Conservation (phyloP, 1,140 invertebrate genomes). For the Drosophila lacteicornis region DNA sequence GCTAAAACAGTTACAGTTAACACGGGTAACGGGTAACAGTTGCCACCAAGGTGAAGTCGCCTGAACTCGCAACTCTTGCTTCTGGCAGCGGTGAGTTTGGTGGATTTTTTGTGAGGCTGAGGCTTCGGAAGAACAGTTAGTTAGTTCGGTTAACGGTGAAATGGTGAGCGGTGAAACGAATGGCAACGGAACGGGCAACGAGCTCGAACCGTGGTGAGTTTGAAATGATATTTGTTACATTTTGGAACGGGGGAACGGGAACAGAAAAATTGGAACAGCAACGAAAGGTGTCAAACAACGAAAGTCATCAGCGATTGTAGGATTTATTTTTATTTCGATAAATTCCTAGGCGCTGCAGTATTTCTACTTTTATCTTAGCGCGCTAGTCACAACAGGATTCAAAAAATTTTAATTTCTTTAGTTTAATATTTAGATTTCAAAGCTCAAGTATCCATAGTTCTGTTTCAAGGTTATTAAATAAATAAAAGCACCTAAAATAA, state of each 20-base stretch:
- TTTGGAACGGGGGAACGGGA: conserved; percentile 3
- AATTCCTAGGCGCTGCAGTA: too few species aligned
- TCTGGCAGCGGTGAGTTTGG: conserved; percentile 45
- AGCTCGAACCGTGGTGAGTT: conserved; percentile 25
- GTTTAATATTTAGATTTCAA: too few species aligned
- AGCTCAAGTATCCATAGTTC: background rate
- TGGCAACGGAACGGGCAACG: conserved; percentile 29
- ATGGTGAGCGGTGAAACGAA: conserved; percentile 10
- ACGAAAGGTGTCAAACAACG: background rate
- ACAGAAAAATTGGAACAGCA: conserved; percentile 15
- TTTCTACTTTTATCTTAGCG: too few species aligned
- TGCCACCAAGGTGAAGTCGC: conserved; percentile 18
- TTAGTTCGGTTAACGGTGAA: conserved; percentile 44
- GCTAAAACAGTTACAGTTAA: conserved; percentile 5
- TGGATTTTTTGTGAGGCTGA: conserved; percentile 44
- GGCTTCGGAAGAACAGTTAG: conserved; percentile 47
- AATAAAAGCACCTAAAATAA: conserved; percentile 10
- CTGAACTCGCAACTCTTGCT: conserved; percentile 13
- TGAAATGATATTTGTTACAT: background rate
- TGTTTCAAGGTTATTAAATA: background rate
- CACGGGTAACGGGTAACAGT: conserved; percentile 7
- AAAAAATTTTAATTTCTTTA: too few species aligned
- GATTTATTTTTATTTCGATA: too few species aligned
- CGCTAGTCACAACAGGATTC: too few species aligned
- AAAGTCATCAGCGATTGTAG: conserved; percentile 2